Percentiles rank a stretch among this genome's conserved stretches.
Conservation (phyloP, 2,797 vertebrate species). For the Echeneis naucrates region DNA sequence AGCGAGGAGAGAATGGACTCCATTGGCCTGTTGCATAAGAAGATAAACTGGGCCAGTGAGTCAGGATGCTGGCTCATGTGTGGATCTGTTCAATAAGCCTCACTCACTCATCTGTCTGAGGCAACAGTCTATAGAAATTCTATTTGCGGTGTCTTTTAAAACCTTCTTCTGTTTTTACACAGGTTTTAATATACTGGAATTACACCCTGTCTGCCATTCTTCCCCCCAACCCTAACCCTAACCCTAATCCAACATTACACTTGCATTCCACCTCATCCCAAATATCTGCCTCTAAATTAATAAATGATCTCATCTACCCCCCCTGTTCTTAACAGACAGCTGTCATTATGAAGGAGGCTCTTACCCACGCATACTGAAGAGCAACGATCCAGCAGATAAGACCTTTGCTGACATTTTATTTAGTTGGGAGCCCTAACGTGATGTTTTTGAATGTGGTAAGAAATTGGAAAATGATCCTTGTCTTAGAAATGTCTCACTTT, state of each 20-base stretch:
- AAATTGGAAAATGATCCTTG: not conserved
- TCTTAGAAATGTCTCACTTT: constrained; percentile 1
- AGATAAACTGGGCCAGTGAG: constrained; percentile 70
- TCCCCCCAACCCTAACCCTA: too few species aligned
- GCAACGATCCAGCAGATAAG: constrained; percentile 6
- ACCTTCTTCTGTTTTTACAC: not conserved
- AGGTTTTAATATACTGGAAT: constrained; percentile 6
- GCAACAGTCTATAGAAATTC: constrained; percentile 14
- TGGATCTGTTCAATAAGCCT: constrained; percentile 56
- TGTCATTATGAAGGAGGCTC: constrained; percentile 41
- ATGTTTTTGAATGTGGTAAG: not conserved
- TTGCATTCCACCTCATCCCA: not conserved
- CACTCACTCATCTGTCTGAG: constrained; percentile 18
- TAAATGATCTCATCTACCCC: constrained; percentile 24
- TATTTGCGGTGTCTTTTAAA: not conserved
- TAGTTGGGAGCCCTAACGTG: not conserved
- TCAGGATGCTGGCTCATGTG: constrained; percentile 59
- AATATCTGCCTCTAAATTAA: constrained; percentile 21
- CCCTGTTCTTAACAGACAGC: constrained; percentile 41
- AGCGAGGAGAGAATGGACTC: constrained; percentile 58
- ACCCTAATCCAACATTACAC: constrained; percentile 2
- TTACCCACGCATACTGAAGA: constrained; percentile 1
- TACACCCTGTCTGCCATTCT: not conserved
- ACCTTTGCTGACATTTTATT: not conserved
- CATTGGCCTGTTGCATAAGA: constrained; percentile 68